Evolutionary conservation across 2,797 vertebrate species (phyloP), one percentile per base, ranked within the genome.

Genomic region (Spea hammondii): DNA sequence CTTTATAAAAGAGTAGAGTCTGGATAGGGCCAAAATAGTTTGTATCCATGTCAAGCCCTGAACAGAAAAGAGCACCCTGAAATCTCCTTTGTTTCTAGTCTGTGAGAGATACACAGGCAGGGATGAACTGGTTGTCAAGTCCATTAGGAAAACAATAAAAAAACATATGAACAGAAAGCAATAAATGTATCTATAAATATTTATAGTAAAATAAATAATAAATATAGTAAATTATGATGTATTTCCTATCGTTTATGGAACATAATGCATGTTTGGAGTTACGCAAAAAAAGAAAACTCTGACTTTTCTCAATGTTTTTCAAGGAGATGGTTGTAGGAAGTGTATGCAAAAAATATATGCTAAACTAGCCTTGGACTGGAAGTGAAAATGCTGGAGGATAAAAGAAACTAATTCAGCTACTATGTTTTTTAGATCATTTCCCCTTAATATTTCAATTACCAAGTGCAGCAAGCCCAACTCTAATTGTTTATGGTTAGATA

Each of bases 401-500:
- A 67, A 70, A 50, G n/a, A 74, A 60, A 74, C 65, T 64, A 80
- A 65, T 75, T 74, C 59, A 65, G 72, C 65, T 65, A 80, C 66
- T 74, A 64, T 65, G 67, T 70, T 49, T 55, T 75, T 75, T 46
- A 51, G 78, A 69, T 70, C 66, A 75, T 75, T 75, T 80, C 70
- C 71, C 66, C 66, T 80, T 75, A 80, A 80, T 80, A 80, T 80
- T 80, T 80, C 78, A 80, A 75, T 79, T 79, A 79, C 78, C 65
- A 70, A 79, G 78, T 74, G 57, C 50, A 76, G 14, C 55, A 55
- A 60, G 32, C 74, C 78, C 78, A 80, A 75, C 57, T 76, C 78
- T 80, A 80, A 80, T 80, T 80, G 78, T 75, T 80, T 70, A 75
- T 80, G 78, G 78, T 80, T 75, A 80, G 72, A 80, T 80, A 80